Conservation (phyloP, 2,888 invertebrate genomes). For the Rotaria magnacalcarata region DNA sequence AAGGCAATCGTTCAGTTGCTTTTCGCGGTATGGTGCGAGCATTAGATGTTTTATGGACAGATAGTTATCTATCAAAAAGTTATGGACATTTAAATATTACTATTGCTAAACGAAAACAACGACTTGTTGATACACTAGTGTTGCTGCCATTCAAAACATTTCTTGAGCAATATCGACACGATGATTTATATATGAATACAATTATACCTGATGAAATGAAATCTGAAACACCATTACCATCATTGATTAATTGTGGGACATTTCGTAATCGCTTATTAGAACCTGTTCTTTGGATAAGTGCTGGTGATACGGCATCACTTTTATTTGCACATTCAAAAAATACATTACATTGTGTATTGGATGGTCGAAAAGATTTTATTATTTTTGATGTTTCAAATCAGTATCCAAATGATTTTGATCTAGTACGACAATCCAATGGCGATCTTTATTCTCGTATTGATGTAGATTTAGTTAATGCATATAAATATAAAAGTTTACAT, state of each 20-base stretch:
- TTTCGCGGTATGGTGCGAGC: conserved; percentile 51
- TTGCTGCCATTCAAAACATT: conserved; percentile 54
- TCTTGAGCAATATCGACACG: conserved; percentile 45
- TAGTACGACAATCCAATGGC: conserved; percentile 46
- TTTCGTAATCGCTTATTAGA: conserved; percentile 50
- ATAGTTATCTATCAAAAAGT: conserved; percentile 53
- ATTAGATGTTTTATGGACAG: conserved; percentile 53
- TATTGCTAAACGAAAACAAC: conserved; percentile 50
- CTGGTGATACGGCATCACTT: conserved; percentile 55
- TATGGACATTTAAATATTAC: conserved; percentile 51
- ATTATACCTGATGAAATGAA: conserved; percentile 54
- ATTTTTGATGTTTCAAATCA: conserved; percentile 23
- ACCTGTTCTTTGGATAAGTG: conserved; percentile 58
- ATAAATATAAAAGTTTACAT: conserved; percentile 51
- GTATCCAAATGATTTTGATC: conserved; percentile 27
- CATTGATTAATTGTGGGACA: conserved; percentile 40
- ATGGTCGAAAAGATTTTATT: conserved; percentile 59
- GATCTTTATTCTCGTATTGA: conserved; percentile 55
- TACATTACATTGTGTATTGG: conserved; percentile 57
- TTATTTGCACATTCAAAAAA: conserved; percentile 58
- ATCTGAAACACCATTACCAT: conserved; percentile 53
- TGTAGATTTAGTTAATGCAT: conserved; percentile 56
- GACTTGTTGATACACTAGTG: conserved; percentile 47
- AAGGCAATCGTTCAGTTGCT: conserved; percentile 51
- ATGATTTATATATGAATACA: conserved; percentile 52